Conservation (phyloP, 2,888 invertebrate genomes). For the Steinernema scapterisci region DNA sequence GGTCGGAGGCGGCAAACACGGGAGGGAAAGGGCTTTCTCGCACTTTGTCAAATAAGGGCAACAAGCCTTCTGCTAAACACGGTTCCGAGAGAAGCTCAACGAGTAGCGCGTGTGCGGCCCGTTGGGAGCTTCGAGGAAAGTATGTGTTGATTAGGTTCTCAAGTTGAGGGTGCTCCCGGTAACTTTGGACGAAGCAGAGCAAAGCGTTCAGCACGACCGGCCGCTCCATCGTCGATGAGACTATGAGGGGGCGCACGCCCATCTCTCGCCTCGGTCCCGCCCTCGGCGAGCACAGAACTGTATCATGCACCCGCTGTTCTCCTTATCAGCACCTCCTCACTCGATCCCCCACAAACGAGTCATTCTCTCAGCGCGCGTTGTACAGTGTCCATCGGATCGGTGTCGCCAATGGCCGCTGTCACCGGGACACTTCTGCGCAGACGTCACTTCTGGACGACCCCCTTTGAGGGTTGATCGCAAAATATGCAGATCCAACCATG, state of each 20-base stretch:
- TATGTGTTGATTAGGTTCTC: slow-evolving; percentile 33
- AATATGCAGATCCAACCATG: too few species aligned
- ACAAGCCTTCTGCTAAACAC: not conserved
- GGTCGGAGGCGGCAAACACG: slow-evolving; percentile 55
- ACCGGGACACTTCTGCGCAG: slow-evolving; percentile 16
- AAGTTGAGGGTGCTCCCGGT: slow-evolving; percentile 33
- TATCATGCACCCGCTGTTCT: slow-evolving; percentile 33
- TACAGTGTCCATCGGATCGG: slow-evolving; percentile 24
- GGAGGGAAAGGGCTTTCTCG: slow-evolving; percentile 33
- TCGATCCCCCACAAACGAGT: slow-evolving; percentile 37
- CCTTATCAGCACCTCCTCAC: slow-evolving; percentile 40
- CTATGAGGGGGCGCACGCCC: slow-evolving; percentile 33
- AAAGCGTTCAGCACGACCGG: slow-evolving; percentile 57
- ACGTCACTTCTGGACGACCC: not conserved
- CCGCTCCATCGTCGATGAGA: slow-evolving; percentile 42
- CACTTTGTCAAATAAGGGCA: slow-evolving; percentile 11
- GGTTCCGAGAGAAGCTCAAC: not conserved
- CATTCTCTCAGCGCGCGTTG: slow-evolving; percentile 32
- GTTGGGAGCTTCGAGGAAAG: slow-evolving; percentile 33
- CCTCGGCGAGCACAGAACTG: slow-evolving; percentile 33
- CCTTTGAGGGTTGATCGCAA: not conserved
- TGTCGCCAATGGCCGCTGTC: slow-evolving; percentile 1
- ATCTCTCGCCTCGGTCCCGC: slow-evolving; percentile 31
- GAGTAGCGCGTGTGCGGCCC: slow-evolving; percentile 25
- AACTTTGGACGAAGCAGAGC: slow-evolving; percentile 55